Evolutionary conservation across 2,113 vertebrate genomes (phyloP).

Genomic region (Oceanites oceanicus): DNA sequence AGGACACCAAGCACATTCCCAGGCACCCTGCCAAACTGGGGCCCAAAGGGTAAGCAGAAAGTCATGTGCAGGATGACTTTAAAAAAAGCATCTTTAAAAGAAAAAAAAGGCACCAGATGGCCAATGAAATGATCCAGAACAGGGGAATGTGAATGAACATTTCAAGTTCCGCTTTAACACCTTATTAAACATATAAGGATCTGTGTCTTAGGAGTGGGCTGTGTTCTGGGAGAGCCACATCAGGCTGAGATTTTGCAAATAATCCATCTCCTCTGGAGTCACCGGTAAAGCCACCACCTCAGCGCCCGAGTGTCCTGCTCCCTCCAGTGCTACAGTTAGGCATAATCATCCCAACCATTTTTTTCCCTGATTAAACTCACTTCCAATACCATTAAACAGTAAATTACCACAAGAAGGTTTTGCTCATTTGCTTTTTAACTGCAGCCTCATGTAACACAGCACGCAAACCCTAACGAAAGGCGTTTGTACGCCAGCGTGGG

Average conservation of each 20-base stretch:
- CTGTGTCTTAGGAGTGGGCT: neutral
- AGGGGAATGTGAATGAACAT: neutral
- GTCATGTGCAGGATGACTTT: neutral
- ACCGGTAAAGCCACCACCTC: neutral
- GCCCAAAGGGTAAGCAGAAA: slow-evolving; percentile 29
- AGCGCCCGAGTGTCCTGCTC: accelerated
- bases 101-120: neutral
- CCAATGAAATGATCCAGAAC: slow-evolving; percentile 6
- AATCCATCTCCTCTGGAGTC: neutral
- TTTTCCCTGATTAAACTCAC: neutral
- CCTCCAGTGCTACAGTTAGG: neutral
- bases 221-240: neutral
- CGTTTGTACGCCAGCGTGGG: neutral
- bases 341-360: neutral
- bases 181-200: neutral
- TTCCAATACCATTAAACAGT: neutral
- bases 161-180: slow-evolving; percentile 6
- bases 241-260: neutral
- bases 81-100: neutral
- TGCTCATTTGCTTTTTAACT: neutral
- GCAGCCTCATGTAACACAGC: neutral
- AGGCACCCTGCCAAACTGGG: slow-evolving; percentile 30
- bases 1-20: slow-evolving; percentile 20
- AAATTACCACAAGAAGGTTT: neutral
- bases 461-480: slow-evolving; percentile 9